phyloP scores from a whole-genome alignment of 1,140 invertebrate species.

The Panulirus ornatus region DNA sequence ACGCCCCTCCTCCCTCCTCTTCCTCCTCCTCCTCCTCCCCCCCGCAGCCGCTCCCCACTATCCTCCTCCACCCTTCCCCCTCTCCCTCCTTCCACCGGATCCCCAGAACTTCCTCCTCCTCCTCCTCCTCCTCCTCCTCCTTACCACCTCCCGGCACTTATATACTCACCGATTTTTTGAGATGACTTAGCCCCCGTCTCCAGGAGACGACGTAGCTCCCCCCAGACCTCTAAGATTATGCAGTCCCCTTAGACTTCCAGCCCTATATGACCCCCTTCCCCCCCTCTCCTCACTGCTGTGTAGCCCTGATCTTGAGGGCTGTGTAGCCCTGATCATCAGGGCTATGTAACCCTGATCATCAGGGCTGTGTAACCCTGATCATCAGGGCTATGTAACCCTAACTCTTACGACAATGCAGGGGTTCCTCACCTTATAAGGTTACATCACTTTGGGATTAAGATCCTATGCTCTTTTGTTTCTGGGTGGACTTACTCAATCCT shows the following conservation, averaged over 20 bases:
- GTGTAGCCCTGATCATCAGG: too few relatives aligned
- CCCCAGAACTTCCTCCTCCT: not conserved
- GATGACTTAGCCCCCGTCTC: too few relatives aligned
- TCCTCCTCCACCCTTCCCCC: not conserved
- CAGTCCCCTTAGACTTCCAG: not conserved
- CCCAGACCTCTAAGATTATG: too few relatives aligned
- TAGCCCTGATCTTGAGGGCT: not conserved
- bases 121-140: not conserved
- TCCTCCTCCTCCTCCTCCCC: not conserved
- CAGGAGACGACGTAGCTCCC: too few relatives aligned
- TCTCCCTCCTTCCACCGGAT: not conserved
- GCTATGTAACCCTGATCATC: too few relatives aligned
- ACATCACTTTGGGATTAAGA: too few relatives aligned
- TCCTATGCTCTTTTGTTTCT: too few relatives aligned
- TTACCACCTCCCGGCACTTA: not conserved
- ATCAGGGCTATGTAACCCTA: not conserved
- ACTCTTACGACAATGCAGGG: not conserved
- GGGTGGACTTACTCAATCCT: too few relatives aligned
- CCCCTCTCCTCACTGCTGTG: not conserved
- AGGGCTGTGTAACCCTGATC: not conserved
- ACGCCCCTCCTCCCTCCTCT: too few relatives aligned
- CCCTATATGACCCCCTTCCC: not conserved
- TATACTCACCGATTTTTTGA: too few relatives aligned
- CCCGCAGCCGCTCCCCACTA: not conserved
- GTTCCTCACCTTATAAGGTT: too few relatives aligned